Percentiles rank a stretch among this genome's conserved stretches.
phyloP scores from a whole-genome alignment of 2,888 invertebrate genomes.

The Caradrina clavipalpis region DNA sequence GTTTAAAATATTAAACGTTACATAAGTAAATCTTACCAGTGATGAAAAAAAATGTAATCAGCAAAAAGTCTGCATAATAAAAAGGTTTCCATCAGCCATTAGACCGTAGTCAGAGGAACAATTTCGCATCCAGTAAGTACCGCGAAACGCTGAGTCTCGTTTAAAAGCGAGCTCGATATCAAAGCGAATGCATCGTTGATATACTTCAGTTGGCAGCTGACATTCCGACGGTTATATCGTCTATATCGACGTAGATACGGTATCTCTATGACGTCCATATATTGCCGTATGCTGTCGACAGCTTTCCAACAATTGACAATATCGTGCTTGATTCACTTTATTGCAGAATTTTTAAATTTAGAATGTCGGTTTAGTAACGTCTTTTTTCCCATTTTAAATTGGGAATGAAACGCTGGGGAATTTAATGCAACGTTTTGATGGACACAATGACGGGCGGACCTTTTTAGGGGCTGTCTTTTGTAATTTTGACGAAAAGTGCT shows the following conservation, averaged over 20 bases:
- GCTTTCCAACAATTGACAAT: conserved; percentile 42
- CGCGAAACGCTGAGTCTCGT: conserved; percentile 60
- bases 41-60: background rate
- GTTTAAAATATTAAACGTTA: background rate
- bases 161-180: conserved; percentile 63
- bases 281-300: conserved; percentile 10
- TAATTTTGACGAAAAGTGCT: background rate
- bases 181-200: conserved; percentile 61
- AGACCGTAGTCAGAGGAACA: conserved; percentile 36
- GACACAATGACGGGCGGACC: too few relatives aligned
- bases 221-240: conserved; percentile 36
- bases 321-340: conserved; percentile 33
- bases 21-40: background rate
- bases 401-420: background rate
- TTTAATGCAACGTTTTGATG: too few relatives aligned
- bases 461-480: too few relatives aligned
- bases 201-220: conserved; percentile 58
- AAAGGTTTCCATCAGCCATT: conserved; percentile 32
- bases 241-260: conserved; percentile 7
- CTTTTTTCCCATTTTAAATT: conserved; percentile 24
- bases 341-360: conserved; percentile 34
- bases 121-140: conserved; percentile 39
- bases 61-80: conserved; percentile 20
- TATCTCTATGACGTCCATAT: conserved; percentile 2
- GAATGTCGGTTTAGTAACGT: conserved; percentile 49